Evolutionary conservation across 2,797 vertebrate species (phyloP).

Genomic region (Sarcoramphus papa): DNA sequence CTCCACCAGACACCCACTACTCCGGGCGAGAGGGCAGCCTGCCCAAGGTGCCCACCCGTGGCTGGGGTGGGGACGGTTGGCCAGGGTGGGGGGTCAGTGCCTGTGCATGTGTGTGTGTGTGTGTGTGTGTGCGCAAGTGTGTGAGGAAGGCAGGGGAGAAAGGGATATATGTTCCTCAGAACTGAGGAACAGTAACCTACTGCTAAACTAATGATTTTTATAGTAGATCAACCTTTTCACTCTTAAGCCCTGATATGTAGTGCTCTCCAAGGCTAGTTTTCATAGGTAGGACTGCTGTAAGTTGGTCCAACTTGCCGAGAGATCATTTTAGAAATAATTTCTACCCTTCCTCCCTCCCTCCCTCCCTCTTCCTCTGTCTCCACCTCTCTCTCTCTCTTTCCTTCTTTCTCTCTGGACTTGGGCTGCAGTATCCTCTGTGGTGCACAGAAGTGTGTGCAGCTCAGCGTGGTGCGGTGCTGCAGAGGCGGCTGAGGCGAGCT

Average conservation of each 20-base stretch:
- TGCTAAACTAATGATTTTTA: neutral
- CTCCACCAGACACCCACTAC: neutral
- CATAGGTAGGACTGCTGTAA: neutral
- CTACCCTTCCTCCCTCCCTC: neutral
- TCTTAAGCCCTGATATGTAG: neutral
- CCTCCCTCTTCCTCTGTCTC: neutral
- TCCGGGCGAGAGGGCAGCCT: fast-evolving
- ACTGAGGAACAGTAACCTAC: neutral
- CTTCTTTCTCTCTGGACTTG: neutral
- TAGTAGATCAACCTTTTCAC: neutral
- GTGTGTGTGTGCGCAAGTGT: fast-evolving
- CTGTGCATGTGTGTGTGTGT: too few species aligned
- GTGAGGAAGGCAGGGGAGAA: neutral
- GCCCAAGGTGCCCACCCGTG: fast-evolving
- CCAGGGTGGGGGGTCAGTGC: neutral
- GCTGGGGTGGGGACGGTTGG: neutral
- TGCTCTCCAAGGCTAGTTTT: neutral
- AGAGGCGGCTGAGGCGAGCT: neutral
- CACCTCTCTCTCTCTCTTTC: too few species aligned
- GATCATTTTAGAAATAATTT: neutral
- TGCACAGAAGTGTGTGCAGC: neutral
- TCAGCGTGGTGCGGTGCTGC: neutral
- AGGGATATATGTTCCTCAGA: neutral
- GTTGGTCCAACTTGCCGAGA: neutral
- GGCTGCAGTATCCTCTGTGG: neutral